Percentiles rank a stretch among this genome's conserved stretches.
phyloP scores from a whole-genome alignment of 2,888 invertebrate species.

The Mycogona germanica region DNA sequence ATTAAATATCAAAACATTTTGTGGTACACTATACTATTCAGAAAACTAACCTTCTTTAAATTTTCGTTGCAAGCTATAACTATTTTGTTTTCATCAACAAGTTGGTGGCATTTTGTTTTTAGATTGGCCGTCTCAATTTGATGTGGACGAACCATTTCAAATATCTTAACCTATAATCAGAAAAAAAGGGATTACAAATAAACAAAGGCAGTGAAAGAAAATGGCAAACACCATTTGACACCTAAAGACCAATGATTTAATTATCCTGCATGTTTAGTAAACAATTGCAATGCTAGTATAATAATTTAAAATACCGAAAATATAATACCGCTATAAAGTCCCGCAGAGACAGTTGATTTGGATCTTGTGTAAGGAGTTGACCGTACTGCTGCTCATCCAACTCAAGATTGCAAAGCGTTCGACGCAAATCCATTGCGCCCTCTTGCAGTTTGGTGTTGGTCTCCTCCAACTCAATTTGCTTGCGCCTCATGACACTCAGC shows the following conservation, averaged over 20 bases:
- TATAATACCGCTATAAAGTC: constrained; percentile 34
- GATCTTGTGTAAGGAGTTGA: constrained; percentile 27
- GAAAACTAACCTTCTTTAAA: background rate
- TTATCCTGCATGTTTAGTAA: background rate
- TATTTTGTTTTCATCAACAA: constrained; percentile 3
- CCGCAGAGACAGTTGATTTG: constrained; percentile 31
- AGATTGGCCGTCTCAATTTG: constrained; percentile 8
- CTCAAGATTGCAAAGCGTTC: constrained; percentile 29
- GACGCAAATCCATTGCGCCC: constrained; percentile 31
- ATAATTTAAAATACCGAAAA: too few relatives aligned
- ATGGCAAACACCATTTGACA: background rate
- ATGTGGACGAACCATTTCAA: constrained; percentile 17
- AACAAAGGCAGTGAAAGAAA: too few relatives aligned
- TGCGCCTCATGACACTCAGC: constrained; percentile 30
- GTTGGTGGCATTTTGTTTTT: constrained; percentile 5
- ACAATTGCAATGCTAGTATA: background rate
- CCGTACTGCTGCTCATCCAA: constrained; percentile 32
- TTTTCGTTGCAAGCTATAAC: constrained; percentile 3
- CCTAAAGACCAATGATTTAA: background rate
- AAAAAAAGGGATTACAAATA: background rate
- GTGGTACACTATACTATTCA: background rate
- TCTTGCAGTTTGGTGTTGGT: constrained; percentile 33
- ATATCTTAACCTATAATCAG: constrained; percentile 17
- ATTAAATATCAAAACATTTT: background rate
- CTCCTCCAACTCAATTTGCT: constrained; percentile 32